phyloP scores from a whole-genome alignment of 2,113 vertebrate genomes.

The Aegithalos caudatus region DNA sequence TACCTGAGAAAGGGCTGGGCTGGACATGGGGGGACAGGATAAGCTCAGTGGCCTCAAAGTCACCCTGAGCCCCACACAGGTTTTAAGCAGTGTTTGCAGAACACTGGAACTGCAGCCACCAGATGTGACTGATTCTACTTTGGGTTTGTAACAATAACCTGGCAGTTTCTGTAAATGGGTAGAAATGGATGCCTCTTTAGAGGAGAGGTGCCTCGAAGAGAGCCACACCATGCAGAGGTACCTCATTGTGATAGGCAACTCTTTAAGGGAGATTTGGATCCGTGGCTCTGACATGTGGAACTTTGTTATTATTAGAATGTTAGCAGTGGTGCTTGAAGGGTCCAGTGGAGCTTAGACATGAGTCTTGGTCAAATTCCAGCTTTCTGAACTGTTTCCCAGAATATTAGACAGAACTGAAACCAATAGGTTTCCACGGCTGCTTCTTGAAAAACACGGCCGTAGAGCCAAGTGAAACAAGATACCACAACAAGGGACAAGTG shows the following conservation, averaged over 20 bases:
- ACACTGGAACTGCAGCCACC: neutral
- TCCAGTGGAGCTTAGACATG: neutral
- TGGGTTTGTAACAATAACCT: neutral
- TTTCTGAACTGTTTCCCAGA: neutral
- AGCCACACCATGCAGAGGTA: accelerated
- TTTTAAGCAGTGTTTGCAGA: neutral
- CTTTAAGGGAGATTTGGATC: neutral
- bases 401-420: neutral
- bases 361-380: neutral
- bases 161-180: neutral
- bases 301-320: neutral
- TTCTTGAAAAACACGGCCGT: neutral
- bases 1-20: neutral
- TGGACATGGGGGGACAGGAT: neutral
- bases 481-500: neutral
- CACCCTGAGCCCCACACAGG: neutral
- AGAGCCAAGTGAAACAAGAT: neutral
- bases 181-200: neutral
- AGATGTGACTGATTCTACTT: neutral
- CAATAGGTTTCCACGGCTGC: neutral
- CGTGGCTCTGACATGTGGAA: neutral
- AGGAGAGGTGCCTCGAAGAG: neutral
- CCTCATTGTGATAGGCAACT: accelerated
- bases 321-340: neutral
- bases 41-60: neutral